Percentiles rank a stretch among this genome's conserved stretches.
These are phyloP conservation scores for Corythaixoides concolor DNA, from an alignment of 2,113 vertebrate genomes.

Conservation along the genomic window DNA sequence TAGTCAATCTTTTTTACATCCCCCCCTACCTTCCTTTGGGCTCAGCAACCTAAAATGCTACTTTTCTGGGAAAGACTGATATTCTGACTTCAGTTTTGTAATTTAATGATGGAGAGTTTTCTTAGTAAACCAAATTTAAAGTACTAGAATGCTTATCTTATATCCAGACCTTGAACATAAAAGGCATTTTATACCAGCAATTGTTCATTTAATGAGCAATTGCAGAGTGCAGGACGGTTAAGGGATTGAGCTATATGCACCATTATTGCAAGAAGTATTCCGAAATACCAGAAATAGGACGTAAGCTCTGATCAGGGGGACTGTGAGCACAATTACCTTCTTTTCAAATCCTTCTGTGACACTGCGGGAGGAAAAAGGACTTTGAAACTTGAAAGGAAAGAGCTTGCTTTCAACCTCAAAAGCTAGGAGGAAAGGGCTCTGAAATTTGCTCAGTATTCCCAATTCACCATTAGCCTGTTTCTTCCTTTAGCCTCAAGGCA, in stretches of 20 bases:
- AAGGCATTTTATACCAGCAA: conserved; percentile 89
- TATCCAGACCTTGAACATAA: conserved; percentile 90
- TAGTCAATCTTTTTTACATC: background rate
- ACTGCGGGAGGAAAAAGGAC: conserved; percentile 99
- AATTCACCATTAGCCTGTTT: conserved; percentile 99
- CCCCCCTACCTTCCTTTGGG: conserved; percentile 21
- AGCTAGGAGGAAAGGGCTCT: conserved; percentile 99
- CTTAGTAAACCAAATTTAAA: conserved; percentile 90
- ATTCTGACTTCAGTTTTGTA: conserved; percentile 82
- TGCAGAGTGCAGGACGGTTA: conserved; percentile 85
- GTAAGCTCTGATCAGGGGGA: conserved; percentile 99
- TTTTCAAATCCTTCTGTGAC: conserved; percentile 99
- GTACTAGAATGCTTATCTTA: conserved; percentile 89
- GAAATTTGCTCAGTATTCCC: conserved; percentile 99
- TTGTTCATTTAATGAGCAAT: conserved; percentile 96
- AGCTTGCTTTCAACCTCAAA: conserved; percentile 99
- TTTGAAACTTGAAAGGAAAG: conserved; percentile 99
- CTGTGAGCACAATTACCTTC: conserved; percentile 99
- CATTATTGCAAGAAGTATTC: conserved; percentile 97
- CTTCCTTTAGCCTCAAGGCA: conserved; percentile 99
- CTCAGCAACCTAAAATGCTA: conserved; percentile 68
- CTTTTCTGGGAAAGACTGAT: conserved; percentile 80
- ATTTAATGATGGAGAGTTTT: conserved; percentile 87
- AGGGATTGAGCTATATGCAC: conserved; percentile 92
- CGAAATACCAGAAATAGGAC: conserved; percentile 99